A percentile compares a stretch with the other conserved stretches of the same genome.
Conservation (phyloP, 2,888 invertebrate genomes). For the Diploptera punctata region DNA sequence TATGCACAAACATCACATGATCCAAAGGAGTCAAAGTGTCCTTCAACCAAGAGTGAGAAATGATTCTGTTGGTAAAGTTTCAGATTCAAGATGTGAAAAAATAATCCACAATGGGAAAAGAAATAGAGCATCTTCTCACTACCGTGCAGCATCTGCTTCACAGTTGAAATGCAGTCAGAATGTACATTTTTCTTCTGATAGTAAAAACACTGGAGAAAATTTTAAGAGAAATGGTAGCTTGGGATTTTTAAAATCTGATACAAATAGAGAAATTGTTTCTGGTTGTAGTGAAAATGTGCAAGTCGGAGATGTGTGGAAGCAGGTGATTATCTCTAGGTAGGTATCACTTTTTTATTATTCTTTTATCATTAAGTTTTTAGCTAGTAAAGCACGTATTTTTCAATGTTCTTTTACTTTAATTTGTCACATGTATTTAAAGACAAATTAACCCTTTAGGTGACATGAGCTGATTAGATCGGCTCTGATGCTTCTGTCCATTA, state of each 20-base stretch:
- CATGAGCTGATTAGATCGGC: too few relatives aligned
- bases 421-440: too few relatives aligned
- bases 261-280: too few relatives aligned
- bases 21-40: neutral
- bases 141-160: neutral
- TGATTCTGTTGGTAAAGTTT: too few relatives aligned
- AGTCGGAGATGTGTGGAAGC: slow-evolving; percentile 7
- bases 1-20: neutral
- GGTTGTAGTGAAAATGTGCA: too few relatives aligned
- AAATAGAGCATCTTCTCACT: neutral
- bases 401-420: too few relatives aligned
- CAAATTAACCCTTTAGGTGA: too few relatives aligned
- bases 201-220: neutral
- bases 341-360: too few relatives aligned
- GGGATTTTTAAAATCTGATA: neutral
- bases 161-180: neutral
- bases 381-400: too few relatives aligned
- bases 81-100: too few relatives aligned
- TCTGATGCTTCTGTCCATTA: too few relatives aligned
- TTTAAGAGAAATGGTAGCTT: neutral
- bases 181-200: neutral
- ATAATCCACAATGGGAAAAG: neutral
- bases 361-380: too few relatives aligned
- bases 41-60: neutral
- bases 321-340: slow-evolving; percentile 2